Conservation (phyloP, 2,797 vertebrate genomes). For the Vireo griseus region DNA sequence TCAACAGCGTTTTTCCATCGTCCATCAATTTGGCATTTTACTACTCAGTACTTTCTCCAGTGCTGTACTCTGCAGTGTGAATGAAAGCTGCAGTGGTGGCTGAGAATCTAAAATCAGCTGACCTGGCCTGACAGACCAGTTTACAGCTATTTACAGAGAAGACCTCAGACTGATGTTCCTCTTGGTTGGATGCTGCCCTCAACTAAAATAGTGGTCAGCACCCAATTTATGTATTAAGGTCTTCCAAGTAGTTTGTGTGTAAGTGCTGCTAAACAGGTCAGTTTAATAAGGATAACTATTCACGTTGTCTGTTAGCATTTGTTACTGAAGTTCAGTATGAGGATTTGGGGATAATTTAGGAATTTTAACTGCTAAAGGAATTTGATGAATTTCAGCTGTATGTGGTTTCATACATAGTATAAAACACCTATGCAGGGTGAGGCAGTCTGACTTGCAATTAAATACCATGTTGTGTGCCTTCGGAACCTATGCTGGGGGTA, state of each 20-base stretch:
- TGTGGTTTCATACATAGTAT: not conserved
- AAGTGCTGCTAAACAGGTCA: not conserved
- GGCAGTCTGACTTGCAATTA: not conserved
- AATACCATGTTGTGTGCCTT: not conserved
- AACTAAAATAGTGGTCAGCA: not conserved
- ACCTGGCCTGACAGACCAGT: not conserved
- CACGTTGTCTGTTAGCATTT: rapidly evolving
- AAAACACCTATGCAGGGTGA: not conserved
- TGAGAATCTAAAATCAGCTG: not conserved
- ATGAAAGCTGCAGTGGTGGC: not conserved
- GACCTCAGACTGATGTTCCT: not conserved
- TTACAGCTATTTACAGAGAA: not conserved
- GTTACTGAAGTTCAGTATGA: not conserved
- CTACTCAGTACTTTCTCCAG: rapidly evolving
- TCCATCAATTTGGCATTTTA: not conserved
- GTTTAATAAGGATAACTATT: not conserved
- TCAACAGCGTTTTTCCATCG: not conserved
- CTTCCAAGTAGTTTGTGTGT: not conserved
- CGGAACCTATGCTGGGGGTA: not conserved
- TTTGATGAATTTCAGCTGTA: not conserved
- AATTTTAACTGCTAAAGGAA: not conserved
- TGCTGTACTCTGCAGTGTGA: not conserved
- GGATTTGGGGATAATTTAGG: not conserved
- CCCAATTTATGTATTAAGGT: not conserved
- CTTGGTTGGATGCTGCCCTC: not conserved